Conservation (phyloP, 2,888 invertebrate species). For the Byasa hedistus region DNA sequence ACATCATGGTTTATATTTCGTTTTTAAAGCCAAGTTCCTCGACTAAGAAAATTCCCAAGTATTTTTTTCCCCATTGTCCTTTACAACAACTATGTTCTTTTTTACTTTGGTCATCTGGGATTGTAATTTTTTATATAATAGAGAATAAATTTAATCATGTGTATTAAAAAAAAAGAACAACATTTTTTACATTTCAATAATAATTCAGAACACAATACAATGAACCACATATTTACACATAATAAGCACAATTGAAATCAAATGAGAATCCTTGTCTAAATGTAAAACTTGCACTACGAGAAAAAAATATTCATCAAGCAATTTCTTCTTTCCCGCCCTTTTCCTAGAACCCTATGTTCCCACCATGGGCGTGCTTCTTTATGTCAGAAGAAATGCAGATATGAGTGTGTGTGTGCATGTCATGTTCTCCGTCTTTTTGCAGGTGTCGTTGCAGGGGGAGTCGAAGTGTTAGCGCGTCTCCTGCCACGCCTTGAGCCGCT, state of each 20-base stretch:
- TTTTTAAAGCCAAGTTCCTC: too few relatives aligned
- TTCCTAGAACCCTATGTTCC: constrained; percentile 28
- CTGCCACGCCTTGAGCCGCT: constrained; percentile 59
- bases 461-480: constrained; percentile 63
- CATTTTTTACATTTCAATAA: too few relatives aligned
- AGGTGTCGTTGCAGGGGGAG: constrained; percentile 64
- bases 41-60: too few relatives aligned
- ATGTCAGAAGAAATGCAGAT: constrained; percentile 65
- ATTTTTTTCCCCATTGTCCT: too few relatives aligned
- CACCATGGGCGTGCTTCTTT: constrained; percentile 40
- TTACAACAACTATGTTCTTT: too few relatives aligned
- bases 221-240: not conserved
- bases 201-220: not conserved
- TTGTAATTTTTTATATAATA: too few relatives aligned
- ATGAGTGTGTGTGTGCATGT: constrained; percentile 52
- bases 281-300: constrained; percentile 27
- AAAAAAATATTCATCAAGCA: constrained; percentile 43
- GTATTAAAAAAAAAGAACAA: too few relatives aligned
- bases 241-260: not conserved
- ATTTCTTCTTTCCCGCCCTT: constrained; percentile 36
- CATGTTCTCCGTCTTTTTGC: constrained; percentile 68
- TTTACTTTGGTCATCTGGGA: too few relatives aligned
- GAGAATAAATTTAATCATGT: too few relatives aligned
- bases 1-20: too few relatives aligned
- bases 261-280: constrained; percentile 2